Evolutionary conservation across 2,797 vertebrate genomes (phyloP).

Genomic region (Phyllotis vaccarum): DNA sequence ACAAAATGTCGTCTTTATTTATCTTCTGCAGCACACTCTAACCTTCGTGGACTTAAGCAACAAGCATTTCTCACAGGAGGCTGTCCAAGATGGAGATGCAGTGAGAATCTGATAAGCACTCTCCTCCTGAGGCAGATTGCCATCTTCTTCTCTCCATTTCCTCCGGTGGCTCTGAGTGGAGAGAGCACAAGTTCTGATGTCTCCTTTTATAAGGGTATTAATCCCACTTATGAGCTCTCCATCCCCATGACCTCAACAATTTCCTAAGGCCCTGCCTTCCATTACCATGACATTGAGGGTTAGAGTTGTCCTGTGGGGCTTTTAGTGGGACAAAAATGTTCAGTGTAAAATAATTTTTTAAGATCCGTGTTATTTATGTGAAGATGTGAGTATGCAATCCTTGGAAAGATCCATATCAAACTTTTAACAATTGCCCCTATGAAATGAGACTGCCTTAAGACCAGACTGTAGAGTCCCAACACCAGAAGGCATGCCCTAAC

Average conservation of each 20-base stretch:
- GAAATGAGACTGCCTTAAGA: neutral
- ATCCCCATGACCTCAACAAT: neutral
- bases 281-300: neutral
- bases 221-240: neutral
- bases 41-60: neutral
- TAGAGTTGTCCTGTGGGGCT: neutral
- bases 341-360: neutral
- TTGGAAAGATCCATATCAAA: conserved; percentile 4
- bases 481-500: neutral
- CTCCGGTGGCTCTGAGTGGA: neutral
- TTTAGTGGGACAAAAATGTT: neutral
- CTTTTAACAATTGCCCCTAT: neutral
- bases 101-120: neutral
- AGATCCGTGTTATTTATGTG: neutral
- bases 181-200: neutral
- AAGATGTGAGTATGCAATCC: neutral
- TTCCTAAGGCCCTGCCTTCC: neutral
- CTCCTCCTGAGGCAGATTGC: neutral
- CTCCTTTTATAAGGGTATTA: neutral
- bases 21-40: neutral
- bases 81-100: neutral
- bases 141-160: neutral
- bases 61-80: neutral
- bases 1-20: neutral
- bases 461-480: neutral